phyloP scores from a whole-genome alignment of 2,888 invertebrate genomes.

The Ernsta delagoae region DNA sequence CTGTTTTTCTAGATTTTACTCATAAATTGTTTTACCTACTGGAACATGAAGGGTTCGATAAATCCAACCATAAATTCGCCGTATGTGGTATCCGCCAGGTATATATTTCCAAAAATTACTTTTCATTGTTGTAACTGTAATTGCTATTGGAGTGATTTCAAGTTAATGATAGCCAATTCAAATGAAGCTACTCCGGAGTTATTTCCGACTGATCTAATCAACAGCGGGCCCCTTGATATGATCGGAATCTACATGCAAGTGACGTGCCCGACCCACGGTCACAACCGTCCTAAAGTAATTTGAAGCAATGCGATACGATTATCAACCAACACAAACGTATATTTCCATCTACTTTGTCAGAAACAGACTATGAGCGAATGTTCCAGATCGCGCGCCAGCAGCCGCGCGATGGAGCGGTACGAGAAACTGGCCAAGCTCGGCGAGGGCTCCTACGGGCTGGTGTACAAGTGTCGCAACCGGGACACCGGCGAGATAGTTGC shows the following conservation, averaged over 20 bases:
- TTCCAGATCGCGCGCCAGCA: slow-evolving; percentile 91
- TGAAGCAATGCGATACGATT: too few species aligned
- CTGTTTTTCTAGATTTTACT: not conserved
- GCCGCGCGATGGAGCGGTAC: slow-evolving; percentile 96
- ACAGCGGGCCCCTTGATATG: too few species aligned
- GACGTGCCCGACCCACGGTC: too few species aligned
- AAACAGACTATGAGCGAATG: too few species aligned
- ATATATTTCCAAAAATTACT: slow-evolving; percentile 12
- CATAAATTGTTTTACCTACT: slow-evolving; percentile 55
- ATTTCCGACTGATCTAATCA: too few species aligned
- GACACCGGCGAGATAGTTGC: slow-evolving; percentile 98
- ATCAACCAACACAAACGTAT: too few species aligned
- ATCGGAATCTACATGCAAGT: too few species aligned
- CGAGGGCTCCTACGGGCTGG: slow-evolving; percentile 98
- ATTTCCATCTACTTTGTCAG: too few species aligned
- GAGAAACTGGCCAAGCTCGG: slow-evolving; percentile 97
- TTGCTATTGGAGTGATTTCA: too few species aligned
- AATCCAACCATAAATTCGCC: slow-evolving; percentile 61
- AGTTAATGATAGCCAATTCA: too few species aligned
- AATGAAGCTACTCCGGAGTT: too few species aligned
- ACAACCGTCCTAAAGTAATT: too few species aligned
- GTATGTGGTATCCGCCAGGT: slow-evolving; percentile 64
- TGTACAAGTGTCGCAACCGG: slow-evolving; percentile 97
- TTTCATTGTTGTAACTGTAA: not conserved
- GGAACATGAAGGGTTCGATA: slow-evolving; percentile 64